These are phyloP conservation scores for Spilarctia lutea DNA, from an alignment of 2,888 invertebrate species.

Conservation along the genomic window DNA sequence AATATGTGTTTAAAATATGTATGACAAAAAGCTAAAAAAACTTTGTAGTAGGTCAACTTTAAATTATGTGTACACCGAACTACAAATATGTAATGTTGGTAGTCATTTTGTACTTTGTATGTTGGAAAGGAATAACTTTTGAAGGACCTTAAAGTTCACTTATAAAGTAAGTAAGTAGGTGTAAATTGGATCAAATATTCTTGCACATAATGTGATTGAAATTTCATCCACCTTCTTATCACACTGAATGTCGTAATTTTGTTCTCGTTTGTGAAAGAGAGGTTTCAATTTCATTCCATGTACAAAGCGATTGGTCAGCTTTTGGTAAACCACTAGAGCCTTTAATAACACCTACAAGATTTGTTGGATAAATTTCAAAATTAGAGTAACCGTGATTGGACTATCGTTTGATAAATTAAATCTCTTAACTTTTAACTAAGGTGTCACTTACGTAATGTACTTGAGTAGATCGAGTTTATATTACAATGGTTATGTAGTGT, in stretches of 20 bases:
- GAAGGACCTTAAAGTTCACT: neutral
- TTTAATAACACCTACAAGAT: conserved; percentile 36
- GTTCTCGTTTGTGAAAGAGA: conserved; percentile 39
- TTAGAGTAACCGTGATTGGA: conserved; percentile 5
- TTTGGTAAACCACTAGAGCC: conserved; percentile 28
- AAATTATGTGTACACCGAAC: neutral
- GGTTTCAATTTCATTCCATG: conserved; percentile 32
- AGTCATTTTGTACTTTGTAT: conserved; percentile 2
- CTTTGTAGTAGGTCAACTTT: neutral
- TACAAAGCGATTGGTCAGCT: conserved; percentile 30
- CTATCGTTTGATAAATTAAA: conserved; percentile 5
- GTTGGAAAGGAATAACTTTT: neutral
- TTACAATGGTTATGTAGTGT: neutral
- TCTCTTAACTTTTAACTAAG: neutral
- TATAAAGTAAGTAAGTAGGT: conserved; percentile 24
- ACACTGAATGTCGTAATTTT: conserved; percentile 41
- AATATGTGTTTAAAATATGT: too few relatives aligned
- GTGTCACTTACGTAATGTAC: neutral
- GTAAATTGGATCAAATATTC: conserved; percentile 43
- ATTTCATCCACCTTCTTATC: conserved; percentile 45
- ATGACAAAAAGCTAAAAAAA: neutral
- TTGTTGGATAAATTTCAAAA: conserved; percentile 13
- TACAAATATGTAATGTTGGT: neutral
- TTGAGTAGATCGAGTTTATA: neutral
- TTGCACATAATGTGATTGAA: conserved; percentile 43